These are phyloP conservation scores for Hoplias malabaricus DNA, from an alignment of 2,113 vertebrate species.

Conservation along the genomic window DNA sequence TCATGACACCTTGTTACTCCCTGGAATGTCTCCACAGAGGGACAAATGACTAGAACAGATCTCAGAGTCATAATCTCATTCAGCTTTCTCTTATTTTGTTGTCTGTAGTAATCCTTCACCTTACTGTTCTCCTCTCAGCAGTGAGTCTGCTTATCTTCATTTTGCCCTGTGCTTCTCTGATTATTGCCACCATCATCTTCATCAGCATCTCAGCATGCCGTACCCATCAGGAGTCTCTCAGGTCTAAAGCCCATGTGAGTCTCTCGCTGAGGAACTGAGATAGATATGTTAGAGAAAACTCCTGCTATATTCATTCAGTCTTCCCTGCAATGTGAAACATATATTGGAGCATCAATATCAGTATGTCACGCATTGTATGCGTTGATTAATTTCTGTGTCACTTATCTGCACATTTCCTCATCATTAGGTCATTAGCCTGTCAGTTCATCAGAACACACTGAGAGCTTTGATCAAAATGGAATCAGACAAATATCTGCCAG, in stretches of 20 bases:
- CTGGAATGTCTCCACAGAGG: too few species aligned
- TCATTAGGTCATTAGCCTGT: too few species aligned
- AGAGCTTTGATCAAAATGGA: neutral
- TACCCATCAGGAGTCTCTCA: conserved; percentile 60
- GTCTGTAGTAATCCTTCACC: neutral
- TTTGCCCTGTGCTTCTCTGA: conserved; percentile 74
- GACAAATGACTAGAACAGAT: too few species aligned
- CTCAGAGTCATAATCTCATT: too few species aligned
- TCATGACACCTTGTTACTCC: too few species aligned
- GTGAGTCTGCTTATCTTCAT: conserved; percentile 75
- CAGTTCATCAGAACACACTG: neutral
- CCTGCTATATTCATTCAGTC: neutral
- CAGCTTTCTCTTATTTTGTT: neutral
- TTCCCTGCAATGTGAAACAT: neutral
- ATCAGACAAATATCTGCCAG: neutral
- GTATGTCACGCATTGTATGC: neutral
- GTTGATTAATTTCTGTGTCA: neutral
- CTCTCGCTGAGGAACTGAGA: neutral
- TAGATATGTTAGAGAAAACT: neutral
- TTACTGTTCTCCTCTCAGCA: conserved; percentile 57
- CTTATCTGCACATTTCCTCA: neutral
- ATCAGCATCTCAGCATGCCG: conserved; percentile 75
- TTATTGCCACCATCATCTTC: conserved; percentile 73
- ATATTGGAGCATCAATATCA: neutral
- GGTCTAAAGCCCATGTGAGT: conserved; percentile 74